phyloP scores from a whole-genome alignment of 2,888 invertebrate genomes.

The Rotaria macrura region DNA sequence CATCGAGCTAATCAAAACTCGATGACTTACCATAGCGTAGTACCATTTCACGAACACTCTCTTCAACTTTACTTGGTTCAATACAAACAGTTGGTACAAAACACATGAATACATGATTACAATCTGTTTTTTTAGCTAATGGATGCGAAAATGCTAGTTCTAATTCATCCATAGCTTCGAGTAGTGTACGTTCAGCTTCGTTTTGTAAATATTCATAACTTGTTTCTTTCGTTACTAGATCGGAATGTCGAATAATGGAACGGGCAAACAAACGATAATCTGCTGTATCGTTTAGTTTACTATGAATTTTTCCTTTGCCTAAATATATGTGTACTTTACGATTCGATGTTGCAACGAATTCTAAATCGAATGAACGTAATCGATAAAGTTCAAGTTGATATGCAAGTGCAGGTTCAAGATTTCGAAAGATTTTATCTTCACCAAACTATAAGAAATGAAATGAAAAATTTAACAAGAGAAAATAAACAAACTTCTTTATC shows the following conservation, averaged over 20 bases:
- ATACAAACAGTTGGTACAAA: conserved; percentile 96
- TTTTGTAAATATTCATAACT: conserved; percentile 97
- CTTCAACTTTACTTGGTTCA: conserved; percentile 88
- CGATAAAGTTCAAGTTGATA: conserved; percentile 90
- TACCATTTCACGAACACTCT: conserved; percentile 89
- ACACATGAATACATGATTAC: conserved; percentile 95
- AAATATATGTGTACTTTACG: conserved; percentile 95
- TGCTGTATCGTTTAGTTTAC: neutral
- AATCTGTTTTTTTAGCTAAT: conserved; percentile 75
- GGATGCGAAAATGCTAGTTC: conserved; percentile 93
- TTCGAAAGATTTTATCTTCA: conserved; percentile 88
- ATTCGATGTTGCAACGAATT: conserved; percentile 86
- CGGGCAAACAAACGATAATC: conserved; percentile 93
- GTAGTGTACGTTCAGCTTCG: conserved; percentile 82
- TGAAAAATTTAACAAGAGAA: neutral
- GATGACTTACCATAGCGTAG: conserved; percentile 67
- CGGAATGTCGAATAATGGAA: conserved; percentile 90
- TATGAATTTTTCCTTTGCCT: conserved; percentile 72
- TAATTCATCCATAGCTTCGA: conserved; percentile 93
- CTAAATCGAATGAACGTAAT: conserved; percentile 84
- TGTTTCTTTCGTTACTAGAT: conserved; percentile 91
- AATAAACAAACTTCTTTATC: neutral
- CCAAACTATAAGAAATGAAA: conserved; percentile 50
- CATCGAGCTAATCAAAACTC: neutral
- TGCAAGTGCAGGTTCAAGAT: conserved; percentile 89